Base-by-base conservation (phyloP, 1,140 invertebrate genomes). In the Procambarus virginalis region DNA sequence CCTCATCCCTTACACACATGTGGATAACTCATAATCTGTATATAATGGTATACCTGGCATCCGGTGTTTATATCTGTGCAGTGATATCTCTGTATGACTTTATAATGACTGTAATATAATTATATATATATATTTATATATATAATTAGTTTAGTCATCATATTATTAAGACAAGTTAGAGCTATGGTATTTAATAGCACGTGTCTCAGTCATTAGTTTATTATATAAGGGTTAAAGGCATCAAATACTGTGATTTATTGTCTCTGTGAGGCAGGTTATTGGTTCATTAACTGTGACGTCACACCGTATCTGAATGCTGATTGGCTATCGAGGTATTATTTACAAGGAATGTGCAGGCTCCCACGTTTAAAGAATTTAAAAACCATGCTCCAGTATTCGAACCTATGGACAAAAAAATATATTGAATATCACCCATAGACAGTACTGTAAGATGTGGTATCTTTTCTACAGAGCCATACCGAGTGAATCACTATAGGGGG, bases 61-160 rank as follows among this genome's bases (percentile, higher is more conserved):
- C 68, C 68, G 77, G 51, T 55, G 73, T 82, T 82, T 82, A 82
- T 82, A 82, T 48, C 20, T n/a, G 80, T 82, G 14, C 14, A 60
- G 58, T 82, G 60, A 64, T 68, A 68, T 46, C 58, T 82, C 22
- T 82, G 34, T 81, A 17, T 82, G 68, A 48, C 80, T 82, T 82
- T 68, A 60, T 68, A n/a, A 82, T 68, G 60, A 17, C 14, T 64
- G 22, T 82, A 55, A 68, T 68, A 9, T 9, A 9, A 55, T 3
- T 55, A 55, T 55, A 55, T 55, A 55, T 55, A 55, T 55, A 55
- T 55, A 55, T 55, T 9, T 55, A 55, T 55, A 55, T 55, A 55
- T 55, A 55, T 55, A 55, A 79, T 12, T 75, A 75, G 73, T 51
- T 46, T 76, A 84, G 73, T 22, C 10, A 76, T 55, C 73, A 51